A percentile compares a stretch with the other conserved stretches of the same genome.
Evolutionary conservation across 2,113 vertebrate genomes (phyloP).

Genomic region (Ardeotis arabs): DNA sequence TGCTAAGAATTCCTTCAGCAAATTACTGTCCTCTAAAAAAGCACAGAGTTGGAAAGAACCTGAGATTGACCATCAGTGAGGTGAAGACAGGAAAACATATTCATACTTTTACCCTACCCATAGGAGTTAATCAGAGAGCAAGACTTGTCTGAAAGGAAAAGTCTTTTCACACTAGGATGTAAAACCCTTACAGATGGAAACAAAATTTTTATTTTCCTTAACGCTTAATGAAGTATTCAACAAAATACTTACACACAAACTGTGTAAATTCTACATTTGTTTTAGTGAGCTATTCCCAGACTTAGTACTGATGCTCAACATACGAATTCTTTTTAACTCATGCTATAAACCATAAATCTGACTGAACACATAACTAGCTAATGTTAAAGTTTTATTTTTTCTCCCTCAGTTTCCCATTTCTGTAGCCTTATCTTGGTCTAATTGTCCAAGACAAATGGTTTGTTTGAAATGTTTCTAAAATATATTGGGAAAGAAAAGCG

Average conservation of each 20-base stretch:
- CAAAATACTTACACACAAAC: neutral
- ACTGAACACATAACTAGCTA: neutral
- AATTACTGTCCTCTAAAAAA: neutral
- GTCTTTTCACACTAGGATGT: neutral
- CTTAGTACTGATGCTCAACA: neutral
- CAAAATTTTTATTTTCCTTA: neutral
- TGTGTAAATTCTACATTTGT: neutral
- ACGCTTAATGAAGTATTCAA: neutral
- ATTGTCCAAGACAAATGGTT: neutral
- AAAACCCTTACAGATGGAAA: neutral
- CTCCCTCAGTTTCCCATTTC: neutral
- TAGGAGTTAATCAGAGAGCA: neutral
- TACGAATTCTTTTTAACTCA: neutral
- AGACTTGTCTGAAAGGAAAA: neutral
- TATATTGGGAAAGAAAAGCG: neutral
- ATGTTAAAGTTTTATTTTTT: neutral
- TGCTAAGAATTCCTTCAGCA: neutral
- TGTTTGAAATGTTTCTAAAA: neutral
- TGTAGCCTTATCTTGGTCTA: neutral
- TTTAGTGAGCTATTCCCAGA: neutral
- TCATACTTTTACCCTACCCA: neutral
- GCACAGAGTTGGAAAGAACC: neutral
- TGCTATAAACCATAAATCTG: neutral
- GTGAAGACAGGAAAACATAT: neutral
- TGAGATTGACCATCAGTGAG: neutral